These are phyloP conservation scores for Drosophila watanabei DNA, from an alignment of 1,140 invertebrate genomes.

Conservation along the genomic window DNA sequence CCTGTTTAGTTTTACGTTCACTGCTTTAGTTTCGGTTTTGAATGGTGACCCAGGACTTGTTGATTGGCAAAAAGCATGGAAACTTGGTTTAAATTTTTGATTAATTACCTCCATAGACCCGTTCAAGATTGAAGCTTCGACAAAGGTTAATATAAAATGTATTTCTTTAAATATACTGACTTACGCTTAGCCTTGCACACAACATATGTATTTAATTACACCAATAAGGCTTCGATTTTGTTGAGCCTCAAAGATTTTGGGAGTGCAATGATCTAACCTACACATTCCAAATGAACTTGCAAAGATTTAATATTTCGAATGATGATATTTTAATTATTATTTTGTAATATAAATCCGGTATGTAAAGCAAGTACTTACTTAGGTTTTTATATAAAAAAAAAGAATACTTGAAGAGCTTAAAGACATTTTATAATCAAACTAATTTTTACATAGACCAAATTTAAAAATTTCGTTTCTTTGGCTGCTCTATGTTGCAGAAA, in stretches of 20 bases:
- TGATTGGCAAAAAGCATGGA: constrained; percentile 70
- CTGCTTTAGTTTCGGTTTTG: constrained; percentile 72
- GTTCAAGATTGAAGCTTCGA: constrained; percentile 65
- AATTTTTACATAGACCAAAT: background rate
- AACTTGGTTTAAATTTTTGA: constrained; percentile 36
- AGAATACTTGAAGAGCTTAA: background rate
- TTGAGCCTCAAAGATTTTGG: background rate
- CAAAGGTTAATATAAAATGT: constrained; percentile 17
- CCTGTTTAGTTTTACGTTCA: constrained; percentile 65
- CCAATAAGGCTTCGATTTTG: constrained; percentile 8
- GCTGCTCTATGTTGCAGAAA: background rate
- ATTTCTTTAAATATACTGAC: constrained; percentile 12
- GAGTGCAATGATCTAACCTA: no score
- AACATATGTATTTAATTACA: constrained; percentile 3
- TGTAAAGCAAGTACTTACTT: background rate
- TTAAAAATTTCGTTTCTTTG: background rate
- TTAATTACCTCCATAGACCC: constrained; percentile 27
- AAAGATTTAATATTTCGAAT: background rate
- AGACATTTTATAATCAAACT: background rate
- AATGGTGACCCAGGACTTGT: constrained; percentile 50
- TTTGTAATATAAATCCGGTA: background rate
- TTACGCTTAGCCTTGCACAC: constrained; percentile 49
- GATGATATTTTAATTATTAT: background rate
- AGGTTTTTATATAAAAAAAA: background rate
- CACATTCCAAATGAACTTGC: constrained; percentile 1